phyloP scores from a whole-genome alignment of 2,797 vertebrate genomes.

The Clarias pachynema region DNA sequence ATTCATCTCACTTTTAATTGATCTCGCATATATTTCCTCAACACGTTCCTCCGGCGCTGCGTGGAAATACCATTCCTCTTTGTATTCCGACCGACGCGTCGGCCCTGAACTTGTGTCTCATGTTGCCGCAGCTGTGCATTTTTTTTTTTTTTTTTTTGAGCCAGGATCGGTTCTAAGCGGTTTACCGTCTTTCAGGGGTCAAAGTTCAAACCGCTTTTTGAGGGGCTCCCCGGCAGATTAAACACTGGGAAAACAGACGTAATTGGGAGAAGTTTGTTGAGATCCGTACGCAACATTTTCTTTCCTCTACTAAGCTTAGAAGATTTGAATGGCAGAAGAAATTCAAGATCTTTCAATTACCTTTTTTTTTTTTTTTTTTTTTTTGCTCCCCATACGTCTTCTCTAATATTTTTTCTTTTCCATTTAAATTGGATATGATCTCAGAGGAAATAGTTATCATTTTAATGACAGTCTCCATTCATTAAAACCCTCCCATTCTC shows the following conservation, averaged over 20 bases:
- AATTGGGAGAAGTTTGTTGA: slow-evolving; percentile 57
- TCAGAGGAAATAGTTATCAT: slow-evolving; percentile 78
- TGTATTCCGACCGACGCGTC: not conserved
- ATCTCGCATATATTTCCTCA: not conserved
- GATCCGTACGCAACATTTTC: slow-evolving; percentile 59
- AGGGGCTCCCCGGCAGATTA: slow-evolving; percentile 62
- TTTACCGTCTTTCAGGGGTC: slow-evolving; percentile 49
- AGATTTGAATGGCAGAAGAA: slow-evolving; percentile 75
- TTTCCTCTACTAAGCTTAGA: slow-evolving; percentile 59
- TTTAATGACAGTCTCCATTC: slow-evolving; percentile 79
- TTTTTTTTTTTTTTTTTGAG: too few species aligned
- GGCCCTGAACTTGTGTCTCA: not conserved
- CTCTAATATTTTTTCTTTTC: slow-evolving; percentile 57
- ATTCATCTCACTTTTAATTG: slow-evolving; percentile 13
- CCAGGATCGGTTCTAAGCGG: not conserved
- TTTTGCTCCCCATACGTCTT: slow-evolving; percentile 39
- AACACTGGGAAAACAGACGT: slow-evolving; percentile 51
- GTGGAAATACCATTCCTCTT: slow-evolving; percentile 5
- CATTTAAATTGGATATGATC: slow-evolving; percentile 79
- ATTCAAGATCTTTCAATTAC: slow-evolving; percentile 77
- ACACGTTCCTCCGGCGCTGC: not conserved
- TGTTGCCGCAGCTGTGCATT: slow-evolving; percentile 5
- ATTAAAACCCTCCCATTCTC: slow-evolving; percentile 75
- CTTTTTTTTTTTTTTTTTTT: slow-evolving; percentile 54
- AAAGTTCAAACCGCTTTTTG: slow-evolving; percentile 53